Evolutionary conservation across 2,888 invertebrate species (phyloP).

Genomic region (Cryptus viduatorius): DNA sequence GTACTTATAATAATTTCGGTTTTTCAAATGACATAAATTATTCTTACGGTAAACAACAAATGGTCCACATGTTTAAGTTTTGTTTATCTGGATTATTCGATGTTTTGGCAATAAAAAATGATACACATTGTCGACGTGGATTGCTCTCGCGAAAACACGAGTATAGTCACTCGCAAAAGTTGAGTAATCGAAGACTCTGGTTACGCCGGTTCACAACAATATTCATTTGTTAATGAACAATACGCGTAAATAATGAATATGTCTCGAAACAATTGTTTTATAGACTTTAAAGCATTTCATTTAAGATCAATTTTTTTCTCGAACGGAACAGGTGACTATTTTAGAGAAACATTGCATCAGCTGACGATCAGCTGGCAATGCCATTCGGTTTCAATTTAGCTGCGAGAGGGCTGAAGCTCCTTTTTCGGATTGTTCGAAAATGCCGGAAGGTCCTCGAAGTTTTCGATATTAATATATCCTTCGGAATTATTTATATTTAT

Average conservation of each 20-base stretch:
- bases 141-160: neutral
- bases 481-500: too few species aligned
- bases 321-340: neutral
- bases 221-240: constrained; percentile 3
- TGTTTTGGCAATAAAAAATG: constrained; percentile 12
- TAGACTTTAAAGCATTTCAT: neutral
- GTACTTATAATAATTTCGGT: neutral
- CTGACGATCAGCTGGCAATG: constrained; percentile 47
- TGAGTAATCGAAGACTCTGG: neutral
- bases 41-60: constrained; percentile 63
- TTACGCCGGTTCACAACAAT: constrained; percentile 16
- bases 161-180: constrained; percentile 44
- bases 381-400: neutral
- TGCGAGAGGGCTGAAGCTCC: neutral
- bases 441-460: neutral
- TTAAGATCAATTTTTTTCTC: neutral
- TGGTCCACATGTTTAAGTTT: constrained; percentile 56
- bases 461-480: too few species aligned
- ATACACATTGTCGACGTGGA: constrained; percentile 62
- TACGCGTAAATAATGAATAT: neutral
- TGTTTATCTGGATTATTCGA: constrained; percentile 12
- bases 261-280: neutral
- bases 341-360: constrained; percentile 1
- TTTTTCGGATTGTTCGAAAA: neutral
- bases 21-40: neutral